These are phyloP conservation scores for Gobio gobio DNA, from an alignment of 2,113 vertebrate species.

Conservation along the genomic window DNA sequence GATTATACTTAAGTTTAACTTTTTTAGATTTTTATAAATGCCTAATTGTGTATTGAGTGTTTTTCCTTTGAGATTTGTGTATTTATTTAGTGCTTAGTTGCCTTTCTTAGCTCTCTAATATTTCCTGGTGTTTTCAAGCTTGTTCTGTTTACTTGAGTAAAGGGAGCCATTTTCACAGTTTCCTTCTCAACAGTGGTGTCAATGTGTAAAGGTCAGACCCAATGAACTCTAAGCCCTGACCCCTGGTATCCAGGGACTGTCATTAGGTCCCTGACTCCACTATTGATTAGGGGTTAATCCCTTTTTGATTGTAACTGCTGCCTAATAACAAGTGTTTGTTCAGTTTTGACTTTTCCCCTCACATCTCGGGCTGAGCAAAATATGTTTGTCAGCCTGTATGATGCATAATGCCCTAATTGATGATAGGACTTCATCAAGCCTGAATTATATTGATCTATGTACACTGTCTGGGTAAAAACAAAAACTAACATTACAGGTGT, in stretches of 20 bases:
- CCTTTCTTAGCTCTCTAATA: not conserved
- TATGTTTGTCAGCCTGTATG: constrained; percentile 20
- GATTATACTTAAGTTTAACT: not conserved
- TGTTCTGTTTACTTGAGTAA: constrained; percentile 43
- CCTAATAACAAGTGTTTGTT: constrained; percentile 58
- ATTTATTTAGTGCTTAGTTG: not conserved
- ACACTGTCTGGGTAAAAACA: not conserved
- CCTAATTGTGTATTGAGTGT: not conserved
- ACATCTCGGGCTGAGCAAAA: constrained; percentile 14
- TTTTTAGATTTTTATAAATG: not conserved
- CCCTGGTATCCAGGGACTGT: constrained; percentile 60
- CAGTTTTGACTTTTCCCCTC: constrained; percentile 41
- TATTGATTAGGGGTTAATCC: constrained; percentile 65
- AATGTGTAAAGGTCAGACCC: constrained; percentile 60
- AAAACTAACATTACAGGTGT: not conserved
- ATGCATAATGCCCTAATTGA: not conserved
- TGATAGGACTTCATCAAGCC: not conserved
- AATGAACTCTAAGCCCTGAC: constrained; percentile 55
- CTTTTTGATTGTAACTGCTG: constrained; percentile 58
- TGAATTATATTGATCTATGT: not conserved
- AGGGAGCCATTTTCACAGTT: constrained; percentile 56
- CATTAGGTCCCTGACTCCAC: constrained; percentile 61
- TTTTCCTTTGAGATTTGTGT: not conserved
- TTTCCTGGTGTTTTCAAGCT: not conserved
- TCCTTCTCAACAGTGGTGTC: constrained; percentile 58